Base-by-base conservation (phyloP, 2,113 vertebrate species). In the Rhegmatorhina hoffmannsi region DNA sequence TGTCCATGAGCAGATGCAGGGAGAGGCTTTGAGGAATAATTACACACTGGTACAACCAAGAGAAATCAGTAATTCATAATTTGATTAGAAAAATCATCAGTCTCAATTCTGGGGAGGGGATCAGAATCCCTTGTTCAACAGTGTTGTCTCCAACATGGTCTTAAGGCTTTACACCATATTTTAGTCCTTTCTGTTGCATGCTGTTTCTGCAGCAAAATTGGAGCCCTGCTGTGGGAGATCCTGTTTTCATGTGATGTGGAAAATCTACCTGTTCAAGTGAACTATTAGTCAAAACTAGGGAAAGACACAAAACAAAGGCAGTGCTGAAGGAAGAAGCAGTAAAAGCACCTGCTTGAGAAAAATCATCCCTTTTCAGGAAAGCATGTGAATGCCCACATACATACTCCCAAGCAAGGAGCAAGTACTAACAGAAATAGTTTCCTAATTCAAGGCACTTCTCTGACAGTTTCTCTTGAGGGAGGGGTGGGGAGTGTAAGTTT, bases 11-110 rank as follows among this genome's bases (percentile, higher is more conserved):
- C 44, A 80, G 34, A 77, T 69, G 46, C 46, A 59, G 34, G 52
- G 50, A 94, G 28, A 47, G 77, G 55, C 29, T 90, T 73, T 70
- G 60, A 81, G 56, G 56, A 90, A 77, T 85, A 88, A 92, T 94
- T 93, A 60, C 31, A 67, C 9, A 25, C 17, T 80, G 38, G 4
- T 68, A 44, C 34, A 81, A 68, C 33, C 40, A 74, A 43, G 79
- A 77, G 1, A 68, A 52, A 63, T 3, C 4, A 8, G 20, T 25
- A 50, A 80, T 67, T 77, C 8, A 34, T 47, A 34, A 67, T 81
- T 88, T 88, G 38, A 13, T 74, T 81, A n/a, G 19, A 21, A 38
- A 80, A 80, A 83, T 44, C 25, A 64, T 50, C 29, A 38, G 7
- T 56, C 49, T 70, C 40, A 20, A 8, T 88, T 36, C 19, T 5